Evolutionary conservation across 2,888 invertebrate species (phyloP).

Genomic region (Invenusta paracnida): DNA sequence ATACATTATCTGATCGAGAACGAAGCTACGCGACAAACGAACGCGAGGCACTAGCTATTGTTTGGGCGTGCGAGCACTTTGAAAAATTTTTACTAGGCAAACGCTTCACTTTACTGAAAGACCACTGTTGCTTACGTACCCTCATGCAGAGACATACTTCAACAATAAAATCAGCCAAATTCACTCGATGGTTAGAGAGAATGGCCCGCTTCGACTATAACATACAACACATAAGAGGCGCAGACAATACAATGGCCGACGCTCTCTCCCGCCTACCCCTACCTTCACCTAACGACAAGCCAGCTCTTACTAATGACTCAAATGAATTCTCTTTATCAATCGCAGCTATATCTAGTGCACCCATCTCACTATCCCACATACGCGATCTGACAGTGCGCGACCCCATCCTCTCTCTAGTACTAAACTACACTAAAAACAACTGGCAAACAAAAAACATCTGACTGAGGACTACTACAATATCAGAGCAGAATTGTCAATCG

Average conservation of each 20-base stretch:
- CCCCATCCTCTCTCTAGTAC: neutral
- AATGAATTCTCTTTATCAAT: too few relatives aligned
- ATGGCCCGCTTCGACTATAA: neutral
- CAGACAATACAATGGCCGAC: neutral
- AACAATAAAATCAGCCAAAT: neutral
- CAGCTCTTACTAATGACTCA: too few relatives aligned
- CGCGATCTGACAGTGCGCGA: neutral
- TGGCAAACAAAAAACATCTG: neutral
- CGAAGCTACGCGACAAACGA: too few relatives aligned
- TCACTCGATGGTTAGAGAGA: neutral
- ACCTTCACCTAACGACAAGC: neutral
- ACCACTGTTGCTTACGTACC: too few relatives aligned
- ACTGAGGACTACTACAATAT: neutral
- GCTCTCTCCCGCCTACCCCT: neutral
- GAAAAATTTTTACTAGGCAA: too few relatives aligned
- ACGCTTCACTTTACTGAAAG: too few relatives aligned
- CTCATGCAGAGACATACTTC: too few relatives aligned
- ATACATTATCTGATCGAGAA: too few relatives aligned
- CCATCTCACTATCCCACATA: neutral
- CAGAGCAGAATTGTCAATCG: neutral
- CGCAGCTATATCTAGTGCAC: neutral
- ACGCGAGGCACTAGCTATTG: too few relatives aligned
- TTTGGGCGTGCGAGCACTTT: too few relatives aligned
- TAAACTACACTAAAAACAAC: neutral
- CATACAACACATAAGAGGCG: neutral